Base-by-base conservation (phyloP, 2,113 vertebrate genomes). In the Sphyrna mokarran region DNA sequence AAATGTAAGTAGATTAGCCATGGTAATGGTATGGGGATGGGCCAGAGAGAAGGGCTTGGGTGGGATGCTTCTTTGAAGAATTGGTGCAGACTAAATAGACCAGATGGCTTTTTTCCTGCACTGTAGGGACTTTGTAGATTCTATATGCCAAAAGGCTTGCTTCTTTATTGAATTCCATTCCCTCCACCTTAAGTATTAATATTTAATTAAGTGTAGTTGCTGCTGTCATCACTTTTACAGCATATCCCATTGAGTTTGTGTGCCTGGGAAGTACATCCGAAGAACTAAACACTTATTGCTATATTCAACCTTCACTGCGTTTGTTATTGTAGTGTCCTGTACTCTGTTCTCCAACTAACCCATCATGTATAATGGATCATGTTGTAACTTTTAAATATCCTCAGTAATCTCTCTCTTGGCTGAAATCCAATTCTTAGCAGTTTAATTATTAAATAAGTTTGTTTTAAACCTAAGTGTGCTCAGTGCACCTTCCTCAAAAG, bases 381-480 rank as follows among this genome's bases (percentile, higher is more conserved):
- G n/a, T 63, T 93, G 33, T 68, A 93, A 66, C 20, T n/a, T 37
- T 68, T 68, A 93, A 93, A 66, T 61, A 93, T 93, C n/a, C 89
- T 93, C 61, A 37, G 16, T 93, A 93, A 68, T 68, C 16, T 37
- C 89, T 66, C n/a, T 93, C 89, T n/a, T 66, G 33, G 89, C 66
- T 93, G 89, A 93, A 93, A 93, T 93, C 89, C 61, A 93, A 93
- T 93, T 68, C 89, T 40, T 93, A 37, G 66, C 72, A n/a, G 29
- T 93, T 93, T 93, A 93, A 93, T 93, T 93, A 93, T 93, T 93
- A 93, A 93, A 23, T 66, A 93, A 63, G 89, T 93, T 93, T 93
- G 61, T 66, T 93, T 93, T 93, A 68, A 93, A 93, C n/a, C 61
- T 66, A 9, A 66, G 61, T 68, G 61, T 20, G 89, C 37, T 63